Conservation (phyloP, 1,140 invertebrate genomes). For the Anoplophora glabripennis region DNA sequence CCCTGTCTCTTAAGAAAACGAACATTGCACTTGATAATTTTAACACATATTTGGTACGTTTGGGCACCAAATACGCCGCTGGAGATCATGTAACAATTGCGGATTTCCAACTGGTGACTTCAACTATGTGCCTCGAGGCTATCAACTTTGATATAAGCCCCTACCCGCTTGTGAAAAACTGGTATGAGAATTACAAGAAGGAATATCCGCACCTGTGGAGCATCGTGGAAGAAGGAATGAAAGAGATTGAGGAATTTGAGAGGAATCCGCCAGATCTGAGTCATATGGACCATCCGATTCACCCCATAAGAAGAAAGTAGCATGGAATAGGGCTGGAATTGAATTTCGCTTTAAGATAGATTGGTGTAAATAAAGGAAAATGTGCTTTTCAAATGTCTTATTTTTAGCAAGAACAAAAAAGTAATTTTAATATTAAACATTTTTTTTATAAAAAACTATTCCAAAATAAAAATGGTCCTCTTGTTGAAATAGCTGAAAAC, state of each 20-base stretch:
- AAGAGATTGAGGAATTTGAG: conserved; percentile 61
- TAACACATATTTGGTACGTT: conserved; percentile 62
- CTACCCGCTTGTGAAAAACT: conserved; percentile 58
- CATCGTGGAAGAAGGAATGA: conserved; percentile 63
- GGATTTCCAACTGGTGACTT: conserved; percentile 66
- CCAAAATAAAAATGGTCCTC: no score
- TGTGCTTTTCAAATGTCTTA: no score
- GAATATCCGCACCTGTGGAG: conserved; percentile 66
- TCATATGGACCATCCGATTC: conserved; percentile 66
- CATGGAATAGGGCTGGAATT: no score
- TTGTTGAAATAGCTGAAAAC: no score
- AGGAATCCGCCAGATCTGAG: conserved; percentile 68
- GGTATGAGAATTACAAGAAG: conserved; percentile 67
- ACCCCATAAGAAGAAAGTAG: conserved; percentile 58
- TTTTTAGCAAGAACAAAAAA: no score
- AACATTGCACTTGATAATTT: conserved; percentile 64
- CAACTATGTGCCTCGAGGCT: conserved; percentile 69
- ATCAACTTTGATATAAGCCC: conserved; percentile 62
- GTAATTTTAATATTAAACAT: no score
- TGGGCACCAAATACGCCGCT: conserved; percentile 64
- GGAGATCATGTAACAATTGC: conserved; percentile 68
- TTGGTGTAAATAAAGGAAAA: no score
- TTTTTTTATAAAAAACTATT: no score
- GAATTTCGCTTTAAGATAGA: no score
- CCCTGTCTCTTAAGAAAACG: conserved; percentile 62